Conservation (phyloP, 2,888 invertebrate species). For the Agonopterix subpropinquella region DNA sequence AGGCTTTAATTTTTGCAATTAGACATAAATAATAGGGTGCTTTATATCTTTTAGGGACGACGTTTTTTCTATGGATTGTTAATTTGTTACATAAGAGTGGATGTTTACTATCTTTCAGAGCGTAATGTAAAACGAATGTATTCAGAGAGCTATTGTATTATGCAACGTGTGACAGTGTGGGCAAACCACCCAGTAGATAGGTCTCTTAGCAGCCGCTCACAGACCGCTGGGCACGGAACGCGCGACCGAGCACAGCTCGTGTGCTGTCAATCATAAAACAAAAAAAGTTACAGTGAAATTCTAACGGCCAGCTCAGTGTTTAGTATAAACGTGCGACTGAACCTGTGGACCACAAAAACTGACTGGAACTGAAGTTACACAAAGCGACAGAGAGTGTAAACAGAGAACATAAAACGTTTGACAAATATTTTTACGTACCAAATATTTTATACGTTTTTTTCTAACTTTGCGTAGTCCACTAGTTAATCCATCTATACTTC, state of each 20-base stretch:
- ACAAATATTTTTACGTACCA: no score
- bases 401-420: conserved; percentile 4
- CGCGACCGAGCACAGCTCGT: conserved; percentile 68
- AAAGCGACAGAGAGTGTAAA: conserved; percentile 39
- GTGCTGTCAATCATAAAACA: conserved; percentile 74
- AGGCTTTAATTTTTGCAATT: conserved; percentile 48
- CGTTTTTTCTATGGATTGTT: conserved; percentile 13
- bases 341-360: conserved; percentile 39
- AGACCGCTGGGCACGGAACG: conserved; percentile 60
- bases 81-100: conserved; percentile 11
- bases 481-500: no score
- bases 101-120: conserved; percentile 24
- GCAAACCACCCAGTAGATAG: conserved; percentile 44
- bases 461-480: no score
- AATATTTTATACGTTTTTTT: no score
- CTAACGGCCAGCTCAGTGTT: conserved; percentile 56
- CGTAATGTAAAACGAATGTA: conserved; percentile 33
- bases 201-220: conserved; percentile 63
- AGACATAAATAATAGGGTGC: conserved; percentile 22
- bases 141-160: conserved; percentile 44
- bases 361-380: conserved; percentile 36
- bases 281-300: conserved; percentile 52
- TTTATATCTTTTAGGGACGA: conserved; percentile 21
- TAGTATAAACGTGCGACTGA: conserved; percentile 37
- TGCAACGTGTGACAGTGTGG: conserved; percentile 55